phyloP scores from a whole-genome alignment of 2,113 vertebrate genomes.

The Ceyx cyanopectus region DNA sequence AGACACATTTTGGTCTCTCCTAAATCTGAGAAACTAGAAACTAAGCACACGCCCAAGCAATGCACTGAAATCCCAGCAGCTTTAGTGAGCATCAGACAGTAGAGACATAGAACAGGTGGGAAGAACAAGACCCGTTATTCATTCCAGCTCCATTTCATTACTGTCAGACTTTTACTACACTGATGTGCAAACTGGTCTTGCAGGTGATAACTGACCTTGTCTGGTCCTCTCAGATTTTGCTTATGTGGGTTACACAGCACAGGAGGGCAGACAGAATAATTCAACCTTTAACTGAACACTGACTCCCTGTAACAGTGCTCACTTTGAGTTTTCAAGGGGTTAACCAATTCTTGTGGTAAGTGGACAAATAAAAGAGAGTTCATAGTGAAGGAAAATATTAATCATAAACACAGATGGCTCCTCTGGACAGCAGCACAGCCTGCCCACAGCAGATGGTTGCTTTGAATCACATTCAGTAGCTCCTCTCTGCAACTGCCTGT shows the following conservation, averaged over 20 bases:
- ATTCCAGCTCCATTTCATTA: background rate
- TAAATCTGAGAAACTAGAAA: background rate
- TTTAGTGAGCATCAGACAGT: background rate
- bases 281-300: background rate
- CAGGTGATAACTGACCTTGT: background rate
- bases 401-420: background rate
- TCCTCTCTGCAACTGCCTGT: background rate
- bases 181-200: background rate
- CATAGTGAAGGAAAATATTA: background rate
- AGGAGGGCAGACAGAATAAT: background rate
- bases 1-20: background rate
- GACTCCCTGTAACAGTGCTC: background rate
- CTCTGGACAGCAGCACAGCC: background rate
- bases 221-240: background rate
- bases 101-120: background rate
- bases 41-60: background rate
- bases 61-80: background rate
- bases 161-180: background rate
- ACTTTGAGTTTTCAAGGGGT: background rate
- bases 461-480: background rate
- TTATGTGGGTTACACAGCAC: background rate
- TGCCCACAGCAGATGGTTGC: background rate
- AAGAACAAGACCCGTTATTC: background rate
- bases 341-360: background rate
- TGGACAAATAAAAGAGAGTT: background rate